These are phyloP conservation scores for Anthonomus grandis DNA, from an alignment of 1,140 invertebrate genomes.

Conservation along the genomic window DNA sequence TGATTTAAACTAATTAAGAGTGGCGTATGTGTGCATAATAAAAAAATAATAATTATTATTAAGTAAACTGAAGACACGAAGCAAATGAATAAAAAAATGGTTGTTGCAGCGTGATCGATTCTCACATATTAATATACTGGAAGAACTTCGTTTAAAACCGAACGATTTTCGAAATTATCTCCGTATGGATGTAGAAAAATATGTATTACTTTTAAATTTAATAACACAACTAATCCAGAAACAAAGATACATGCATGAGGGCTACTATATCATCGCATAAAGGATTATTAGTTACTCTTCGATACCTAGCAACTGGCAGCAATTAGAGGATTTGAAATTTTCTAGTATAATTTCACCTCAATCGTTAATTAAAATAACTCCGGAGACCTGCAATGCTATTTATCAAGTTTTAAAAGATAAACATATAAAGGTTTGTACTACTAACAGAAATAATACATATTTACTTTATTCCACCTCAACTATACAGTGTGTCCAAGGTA, in stretches of 20 bases:
- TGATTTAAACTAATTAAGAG: not conserved
- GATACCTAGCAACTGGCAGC: too few relatives aligned
- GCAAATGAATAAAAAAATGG: not conserved
- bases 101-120: not conserved
- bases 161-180: too few relatives aligned
- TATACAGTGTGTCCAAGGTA: too few relatives aligned
- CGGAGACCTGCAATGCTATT: slow-evolving; percentile 7
- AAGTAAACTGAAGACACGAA: not conserved
- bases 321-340: not conserved
- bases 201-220: not conserved
- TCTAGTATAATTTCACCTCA: slow-evolving; percentile 5
- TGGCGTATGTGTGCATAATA: too few relatives aligned
- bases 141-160: not conserved
- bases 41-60: not conserved
- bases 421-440: not conserved
- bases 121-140: not conserved
- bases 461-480: too few relatives aligned
- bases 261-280: slow-evolving; percentile 6
- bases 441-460: not conserved
- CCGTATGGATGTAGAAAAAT: too few relatives aligned
- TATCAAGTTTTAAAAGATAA: slow-evolving; percentile 1
- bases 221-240: slow-evolving; percentile 9
- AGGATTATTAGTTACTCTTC: slow-evolving; percentile 1
- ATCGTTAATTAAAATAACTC: too few relatives aligned
- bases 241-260: slow-evolving; percentile 5